These are phyloP conservation scores for Cataglyphis altisquamis DNA, from an alignment of 2,888 invertebrate genomes.

Conservation along the genomic window DNA sequence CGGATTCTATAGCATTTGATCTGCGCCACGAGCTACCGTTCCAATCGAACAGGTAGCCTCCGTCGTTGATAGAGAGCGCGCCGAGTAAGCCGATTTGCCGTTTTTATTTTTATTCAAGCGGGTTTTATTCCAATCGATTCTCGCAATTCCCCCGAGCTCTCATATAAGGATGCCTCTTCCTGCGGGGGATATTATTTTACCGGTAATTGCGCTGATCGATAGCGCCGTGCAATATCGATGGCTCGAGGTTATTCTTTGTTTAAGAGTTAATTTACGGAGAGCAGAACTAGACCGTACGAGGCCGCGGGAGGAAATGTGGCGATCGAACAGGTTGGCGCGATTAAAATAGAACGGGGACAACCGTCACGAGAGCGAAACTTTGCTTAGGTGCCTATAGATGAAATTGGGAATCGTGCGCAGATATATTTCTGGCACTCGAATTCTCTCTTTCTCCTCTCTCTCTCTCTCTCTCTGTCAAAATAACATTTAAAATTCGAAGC, in stretches of 20 bases:
- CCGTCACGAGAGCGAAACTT: slow-evolving; percentile 14
- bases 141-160: background rate
- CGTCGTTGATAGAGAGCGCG: slow-evolving; percentile 38
- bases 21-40: background rate
- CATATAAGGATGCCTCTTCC: background rate
- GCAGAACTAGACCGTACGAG: slow-evolving; percentile 18
- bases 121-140: slow-evolving; percentile 31
- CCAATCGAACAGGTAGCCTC: slow-evolving; percentile 41
- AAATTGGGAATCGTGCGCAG: slow-evolving; percentile 38
- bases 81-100: slow-evolving; percentile 27
- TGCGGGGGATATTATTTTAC: slow-evolving; percentile 13
- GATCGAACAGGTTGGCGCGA: slow-evolving; percentile 54
- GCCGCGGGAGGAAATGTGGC: slow-evolving; percentile 12
- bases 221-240: slow-evolving; percentile 32
- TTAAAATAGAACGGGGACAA: slow-evolving; percentile 50
- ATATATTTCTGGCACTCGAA: slow-evolving; percentile 5
- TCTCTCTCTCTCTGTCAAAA: background rate
- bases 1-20: slow-evolving; percentile 7
- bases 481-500: slow-evolving; percentile 8
- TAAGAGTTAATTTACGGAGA: slow-evolving; percentile 36
- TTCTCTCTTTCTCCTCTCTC: too few relatives aligned
- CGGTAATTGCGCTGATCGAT: slow-evolving; percentile 31
- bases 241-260: slow-evolving; percentile 12
- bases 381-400: slow-evolving; percentile 7
- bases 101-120: slow-evolving; percentile 31